A percentile compares a stretch with the other conserved stretches of the same genome.
Conservation (phyloP, 2,888 invertebrate genomes). For the Drosophila lacicola region DNA sequence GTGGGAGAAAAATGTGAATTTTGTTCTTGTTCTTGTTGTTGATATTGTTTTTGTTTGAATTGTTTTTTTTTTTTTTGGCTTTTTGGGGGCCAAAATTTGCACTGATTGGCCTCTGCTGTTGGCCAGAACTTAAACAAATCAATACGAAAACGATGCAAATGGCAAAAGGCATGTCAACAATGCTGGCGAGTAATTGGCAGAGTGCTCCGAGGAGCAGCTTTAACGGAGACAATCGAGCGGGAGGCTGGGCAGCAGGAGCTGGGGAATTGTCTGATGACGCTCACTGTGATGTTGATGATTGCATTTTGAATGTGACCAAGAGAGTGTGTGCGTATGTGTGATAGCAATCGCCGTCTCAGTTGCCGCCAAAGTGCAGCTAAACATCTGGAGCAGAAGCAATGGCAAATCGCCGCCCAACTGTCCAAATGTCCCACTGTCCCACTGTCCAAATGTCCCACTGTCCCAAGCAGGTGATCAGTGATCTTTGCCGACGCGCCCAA, state of each 20-base stretch:
- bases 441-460: constrained; percentile 42
- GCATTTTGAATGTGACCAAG: constrained; percentile 43
- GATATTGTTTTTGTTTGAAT: constrained; percentile 20
- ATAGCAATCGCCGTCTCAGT: constrained; percentile 60
- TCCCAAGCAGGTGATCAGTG: constrained; percentile 63
- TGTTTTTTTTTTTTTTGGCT: constrained; percentile 19
- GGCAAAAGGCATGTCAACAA: constrained; percentile 77
- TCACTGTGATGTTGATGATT: constrained; percentile 74
- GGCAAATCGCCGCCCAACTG: constrained; percentile 52
- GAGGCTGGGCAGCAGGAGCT: constrained; percentile 19
- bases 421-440: constrained; percentile 42
- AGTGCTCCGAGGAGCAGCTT: constrained; percentile 22
- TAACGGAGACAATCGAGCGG: constrained; percentile 34
- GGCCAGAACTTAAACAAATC: constrained; percentile 72
- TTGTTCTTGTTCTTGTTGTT: constrained; percentile 6
- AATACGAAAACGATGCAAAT: constrained; percentile 80
- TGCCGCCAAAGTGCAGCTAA: constrained; percentile 77
- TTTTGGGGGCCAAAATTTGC: constrained; percentile 51
- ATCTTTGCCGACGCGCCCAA: constrained; percentile 70
- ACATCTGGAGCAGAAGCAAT: constrained; percentile 73
- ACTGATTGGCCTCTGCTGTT: constrained; percentile 43
- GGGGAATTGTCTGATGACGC: constrained; percentile 50
- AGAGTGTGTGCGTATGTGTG: constrained; percentile 34
- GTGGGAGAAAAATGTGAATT: constrained; percentile 75
- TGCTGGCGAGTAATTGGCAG: constrained; percentile 79